Evolutionary conservation across 1,140 invertebrate genomes (phyloP), one percentile per base, ranked within the genome.

Genomic region (Zaprionus tsacasi): DNA sequence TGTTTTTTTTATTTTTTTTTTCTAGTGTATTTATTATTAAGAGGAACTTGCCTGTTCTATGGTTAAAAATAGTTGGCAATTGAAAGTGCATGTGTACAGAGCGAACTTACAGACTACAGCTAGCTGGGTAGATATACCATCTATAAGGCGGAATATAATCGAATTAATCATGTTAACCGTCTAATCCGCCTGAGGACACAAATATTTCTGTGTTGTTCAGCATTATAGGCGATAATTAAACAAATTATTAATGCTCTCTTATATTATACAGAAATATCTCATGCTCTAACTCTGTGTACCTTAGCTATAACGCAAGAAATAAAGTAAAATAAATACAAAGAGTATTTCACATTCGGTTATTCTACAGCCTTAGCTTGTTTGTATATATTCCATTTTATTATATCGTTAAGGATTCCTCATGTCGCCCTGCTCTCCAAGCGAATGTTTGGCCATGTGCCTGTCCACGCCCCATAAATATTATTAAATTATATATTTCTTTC

Each of bases 401-500:
- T 54, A 69, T 36, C 54, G 50, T 35, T 66, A 66, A 80, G 58
- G 75, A 68, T 65, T 52, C 52, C 65, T 58, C 56, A 57, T 54
- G 43, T 50, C 59, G 55, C 45, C 45, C 45, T 50, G 45, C 45
- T 17, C 45, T 50, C 45, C 45, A 40, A 63, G 60, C 43, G 64
- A 79, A 82, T 78, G 68, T 69, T 76, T 87, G 82, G 66, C 83
- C 83, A 89, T 87, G 83, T 87, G 83, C 85, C 83, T 87, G 83
- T 87, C 82, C 82, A 82, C 82, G 82, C 64, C 67, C 74, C 83
- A 87, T 87, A 87, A 87, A 87, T 87, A 89, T 89, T 87, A 83
- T 89, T 87, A 80, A 87, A 87, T 87, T 89, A 88, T 88, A 82
- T 82, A 82, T 82, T 82, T 86, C 72, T 88, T 89, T 87, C 85